A percentile compares a stretch with the other conserved stretches of the same genome.
These are phyloP conservation scores for Parnassius apollo DNA, from an alignment of 2,888 invertebrate species.

Conservation along the genomic window DNA sequence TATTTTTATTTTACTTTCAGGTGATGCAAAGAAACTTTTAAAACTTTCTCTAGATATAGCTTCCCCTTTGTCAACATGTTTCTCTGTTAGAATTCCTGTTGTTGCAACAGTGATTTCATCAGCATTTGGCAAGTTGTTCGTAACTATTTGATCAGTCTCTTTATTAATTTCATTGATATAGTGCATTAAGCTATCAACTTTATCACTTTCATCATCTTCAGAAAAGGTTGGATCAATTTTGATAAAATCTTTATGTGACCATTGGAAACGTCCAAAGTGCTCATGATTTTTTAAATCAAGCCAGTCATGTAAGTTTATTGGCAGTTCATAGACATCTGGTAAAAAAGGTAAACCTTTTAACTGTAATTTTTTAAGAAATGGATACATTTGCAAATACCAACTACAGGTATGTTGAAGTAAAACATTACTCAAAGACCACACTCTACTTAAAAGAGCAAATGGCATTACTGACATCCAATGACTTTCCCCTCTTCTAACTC, in stretches of 20 bases:
- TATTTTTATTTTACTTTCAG: slow-evolving; percentile 31
- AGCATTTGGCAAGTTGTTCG: slow-evolving; percentile 8
- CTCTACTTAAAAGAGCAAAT: slow-evolving; percentile 75
- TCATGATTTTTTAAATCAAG: slow-evolving; percentile 71
- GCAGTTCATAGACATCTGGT: slow-evolving; percentile 64
- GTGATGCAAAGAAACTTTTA: slow-evolving; percentile 35
- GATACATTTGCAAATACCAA: slow-evolving; percentile 75
- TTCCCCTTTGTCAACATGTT: slow-evolving; percentile 46
- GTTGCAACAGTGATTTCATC: slow-evolving; percentile 26
- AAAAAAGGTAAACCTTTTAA: slow-evolving; percentile 73
- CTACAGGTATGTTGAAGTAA: slow-evolving; percentile 68
- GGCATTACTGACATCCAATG: slow-evolving; percentile 80
- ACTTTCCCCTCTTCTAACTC: slow-evolving; percentile 77
- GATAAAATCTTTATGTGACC: slow-evolving; percentile 52
- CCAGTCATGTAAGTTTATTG: slow-evolving; percentile 70
- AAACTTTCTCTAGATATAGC: slow-evolving; percentile 50
- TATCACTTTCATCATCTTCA: slow-evolving; percentile 46
- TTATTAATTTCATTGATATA: slow-evolving; percentile 59
- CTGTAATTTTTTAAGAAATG: slow-evolving; percentile 58
- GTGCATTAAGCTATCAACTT: slow-evolving; percentile 56
- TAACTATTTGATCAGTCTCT: slow-evolving; percentile 24
- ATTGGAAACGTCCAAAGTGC: slow-evolving; percentile 59
- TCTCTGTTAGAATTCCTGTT: slow-evolving; percentile 16
- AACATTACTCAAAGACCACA: slow-evolving; percentile 76
- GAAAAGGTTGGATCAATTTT: slow-evolving; percentile 41